Percentiles rank a stretch among this genome's conserved stretches.
phyloP scores from a whole-genome alignment of 2,113 vertebrate genomes.

The Urocitellus parryii region DNA sequence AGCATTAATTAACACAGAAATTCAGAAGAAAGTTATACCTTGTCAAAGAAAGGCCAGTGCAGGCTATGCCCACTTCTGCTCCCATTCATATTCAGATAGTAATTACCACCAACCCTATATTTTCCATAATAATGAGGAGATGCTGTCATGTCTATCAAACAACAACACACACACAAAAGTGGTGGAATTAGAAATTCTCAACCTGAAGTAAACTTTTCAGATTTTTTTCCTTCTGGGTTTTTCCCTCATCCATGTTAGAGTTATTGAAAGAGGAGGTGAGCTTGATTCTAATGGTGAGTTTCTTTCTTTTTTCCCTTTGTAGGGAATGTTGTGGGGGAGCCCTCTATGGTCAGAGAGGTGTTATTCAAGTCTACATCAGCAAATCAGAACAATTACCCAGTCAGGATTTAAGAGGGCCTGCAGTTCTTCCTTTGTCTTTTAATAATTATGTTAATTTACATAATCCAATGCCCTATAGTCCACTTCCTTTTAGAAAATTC shows the following conservation, averaged over 20 bases:
- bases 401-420: not conserved
- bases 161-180: conserved; percentile 86
- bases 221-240: conserved; percentile 72
- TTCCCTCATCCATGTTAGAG: conserved; percentile 62
- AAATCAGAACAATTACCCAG: conserved; percentile 22
- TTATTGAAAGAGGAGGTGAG: conserved; percentile 36
- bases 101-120: conserved; percentile 96
- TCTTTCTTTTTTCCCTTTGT: not conserved
- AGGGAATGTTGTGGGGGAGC: not conserved
- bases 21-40: conserved; percentile 95
- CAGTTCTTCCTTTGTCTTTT: conserved; percentile 35
- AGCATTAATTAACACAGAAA: conserved; percentile 95
- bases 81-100: conserved; percentile 93
- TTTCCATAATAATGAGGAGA: conserved; percentile 96
- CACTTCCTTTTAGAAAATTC: conserved; percentile 1
- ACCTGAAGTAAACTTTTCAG: conserved; percentile 88
- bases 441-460: not conserved
- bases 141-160: conserved; percentile 93
- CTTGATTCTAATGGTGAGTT: not conserved
- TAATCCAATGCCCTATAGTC: not conserved
- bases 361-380: not conserved
- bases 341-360: not conserved
- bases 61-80: conserved; percentile 92
- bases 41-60: conserved; percentile 94
- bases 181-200: conserved; percentile 85